Evolutionary conservation across 2,113 vertebrate species (phyloP).

Genomic region (Petrocephalus zakoni): DNA sequence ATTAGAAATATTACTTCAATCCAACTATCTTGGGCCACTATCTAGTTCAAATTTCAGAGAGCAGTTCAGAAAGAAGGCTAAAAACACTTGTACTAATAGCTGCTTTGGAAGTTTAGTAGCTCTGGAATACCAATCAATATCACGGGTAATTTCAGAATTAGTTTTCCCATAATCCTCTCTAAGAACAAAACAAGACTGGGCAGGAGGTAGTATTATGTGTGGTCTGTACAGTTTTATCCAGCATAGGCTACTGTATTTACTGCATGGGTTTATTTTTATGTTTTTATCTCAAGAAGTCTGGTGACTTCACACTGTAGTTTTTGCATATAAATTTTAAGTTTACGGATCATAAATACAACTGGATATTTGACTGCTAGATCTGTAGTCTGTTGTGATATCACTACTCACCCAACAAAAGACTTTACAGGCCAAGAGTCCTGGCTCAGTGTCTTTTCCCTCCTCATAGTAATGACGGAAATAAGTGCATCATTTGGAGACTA

Average conservation of each 20-base stretch:
- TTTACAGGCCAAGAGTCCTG: not conserved
- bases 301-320: not conserved
- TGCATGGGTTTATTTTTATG: not conserved
- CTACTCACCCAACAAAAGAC: slow-evolving; percentile 1
- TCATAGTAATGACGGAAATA: slow-evolving; percentile 23
- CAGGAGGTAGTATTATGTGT: not conserved
- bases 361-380: not conserved
- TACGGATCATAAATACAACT: not conserved
- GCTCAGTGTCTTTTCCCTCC: not conserved
- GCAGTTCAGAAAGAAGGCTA: not conserved
- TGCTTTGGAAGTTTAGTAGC: not conserved
- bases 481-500: slow-evolving; percentile 17
- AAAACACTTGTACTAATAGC: not conserved
- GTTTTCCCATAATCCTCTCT: not conserved
- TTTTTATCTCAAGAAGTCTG: not conserved
- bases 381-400: not conserved
- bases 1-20: not conserved
- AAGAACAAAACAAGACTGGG: not conserved
- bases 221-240: not conserved
- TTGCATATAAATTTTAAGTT: not conserved
- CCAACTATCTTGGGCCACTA: not conserved
- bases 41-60: slow-evolving; percentile 5
- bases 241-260: not conserved
- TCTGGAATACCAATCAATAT: not conserved
- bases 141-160: not conserved